These are phyloP conservation scores for Leucoraja ocellata DNA, from an alignment of 2,797 vertebrate species.

Conservation along the genomic window DNA sequence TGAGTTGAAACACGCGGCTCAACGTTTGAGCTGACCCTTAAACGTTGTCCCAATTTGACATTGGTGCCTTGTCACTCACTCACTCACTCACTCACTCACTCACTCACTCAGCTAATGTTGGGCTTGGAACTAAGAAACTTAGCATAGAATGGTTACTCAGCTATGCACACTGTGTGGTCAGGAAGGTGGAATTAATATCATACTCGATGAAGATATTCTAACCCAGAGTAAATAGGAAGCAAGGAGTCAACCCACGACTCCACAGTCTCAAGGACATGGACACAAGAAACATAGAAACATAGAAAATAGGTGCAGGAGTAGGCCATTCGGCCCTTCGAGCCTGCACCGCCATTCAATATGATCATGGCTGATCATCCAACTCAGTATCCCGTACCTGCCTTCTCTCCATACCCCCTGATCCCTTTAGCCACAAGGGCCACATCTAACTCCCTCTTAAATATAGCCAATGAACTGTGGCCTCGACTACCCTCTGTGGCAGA, in stretches of 20 bases:
- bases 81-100: too few relatives aligned
- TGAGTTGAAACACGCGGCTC: neutral
- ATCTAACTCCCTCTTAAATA: too few relatives aligned
- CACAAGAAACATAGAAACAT: neutral
- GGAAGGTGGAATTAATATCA: neutral
- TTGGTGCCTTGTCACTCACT: neutral
- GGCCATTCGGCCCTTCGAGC: too few relatives aligned
- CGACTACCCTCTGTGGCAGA: too few relatives aligned
- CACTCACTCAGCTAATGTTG: neutral
- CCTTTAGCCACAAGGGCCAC: too few relatives aligned
- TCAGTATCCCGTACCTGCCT: too few relatives aligned
- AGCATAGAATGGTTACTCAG: neutral
- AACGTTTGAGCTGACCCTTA: constrained; percentile 18
- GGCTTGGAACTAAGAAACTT: neutral
- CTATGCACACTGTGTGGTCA: neutral
- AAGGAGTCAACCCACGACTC: neutral
- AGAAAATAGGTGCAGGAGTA: too few relatives aligned
- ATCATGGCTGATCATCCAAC: too few relatives aligned
- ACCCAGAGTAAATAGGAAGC: neutral
- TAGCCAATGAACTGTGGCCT: too few relatives aligned
- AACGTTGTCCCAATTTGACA: neutral
- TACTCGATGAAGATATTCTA: neutral
- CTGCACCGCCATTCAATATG: too few relatives aligned
- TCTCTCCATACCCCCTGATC: too few relatives aligned
- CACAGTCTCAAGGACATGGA: neutral